Percentiles rank a stretch among this genome's conserved stretches.
Evolutionary conservation across 2,888 invertebrate genomes (phyloP).

Genomic region (Stenchaetothrips biformis): DNA sequence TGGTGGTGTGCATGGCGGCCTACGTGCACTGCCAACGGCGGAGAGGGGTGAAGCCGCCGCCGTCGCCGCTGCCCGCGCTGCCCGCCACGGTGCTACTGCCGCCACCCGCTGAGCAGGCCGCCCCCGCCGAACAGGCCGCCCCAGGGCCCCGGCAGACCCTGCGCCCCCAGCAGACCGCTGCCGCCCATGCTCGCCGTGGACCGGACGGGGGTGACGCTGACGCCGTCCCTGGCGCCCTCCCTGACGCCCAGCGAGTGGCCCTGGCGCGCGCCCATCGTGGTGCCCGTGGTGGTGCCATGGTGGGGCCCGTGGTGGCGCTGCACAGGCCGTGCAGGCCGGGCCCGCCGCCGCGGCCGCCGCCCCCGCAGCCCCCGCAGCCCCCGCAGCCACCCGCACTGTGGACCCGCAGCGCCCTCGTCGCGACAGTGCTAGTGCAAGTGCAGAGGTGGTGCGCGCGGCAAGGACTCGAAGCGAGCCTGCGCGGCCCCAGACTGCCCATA

Average conservation of each 20-base stretch:
- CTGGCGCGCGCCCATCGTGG: constrained; percentile 9
- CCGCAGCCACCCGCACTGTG: no score
- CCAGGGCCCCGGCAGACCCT: not conserved
- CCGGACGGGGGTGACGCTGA: no score
- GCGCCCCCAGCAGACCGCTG: not conserved
- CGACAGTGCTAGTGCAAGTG: constrained; percentile 6
- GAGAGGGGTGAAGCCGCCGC: not conserved
- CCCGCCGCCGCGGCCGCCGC: not conserved
- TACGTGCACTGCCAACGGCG: constrained; percentile 59
- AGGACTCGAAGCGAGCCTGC: not conserved
- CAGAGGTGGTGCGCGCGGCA: not conserved
- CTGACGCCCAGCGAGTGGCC: not conserved
- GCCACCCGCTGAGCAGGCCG: not conserved
- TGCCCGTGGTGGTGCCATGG: no score
- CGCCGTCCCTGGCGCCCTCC: no score
- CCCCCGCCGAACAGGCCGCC: constrained; percentile 4
- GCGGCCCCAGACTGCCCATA: not conserved
- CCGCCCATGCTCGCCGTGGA: not conserved
- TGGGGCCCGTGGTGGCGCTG: not conserved
- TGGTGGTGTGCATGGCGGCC: constrained; percentile 62
- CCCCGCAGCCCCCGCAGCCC: no score
- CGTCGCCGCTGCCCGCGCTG: not conserved
- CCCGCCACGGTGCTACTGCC: not conserved
- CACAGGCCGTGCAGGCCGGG: constrained; percentile 9
- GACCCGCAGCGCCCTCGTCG: no score